phyloP scores from a whole-genome alignment of 1,140 invertebrate species.

The Drosophila rhopaloa region DNA sequence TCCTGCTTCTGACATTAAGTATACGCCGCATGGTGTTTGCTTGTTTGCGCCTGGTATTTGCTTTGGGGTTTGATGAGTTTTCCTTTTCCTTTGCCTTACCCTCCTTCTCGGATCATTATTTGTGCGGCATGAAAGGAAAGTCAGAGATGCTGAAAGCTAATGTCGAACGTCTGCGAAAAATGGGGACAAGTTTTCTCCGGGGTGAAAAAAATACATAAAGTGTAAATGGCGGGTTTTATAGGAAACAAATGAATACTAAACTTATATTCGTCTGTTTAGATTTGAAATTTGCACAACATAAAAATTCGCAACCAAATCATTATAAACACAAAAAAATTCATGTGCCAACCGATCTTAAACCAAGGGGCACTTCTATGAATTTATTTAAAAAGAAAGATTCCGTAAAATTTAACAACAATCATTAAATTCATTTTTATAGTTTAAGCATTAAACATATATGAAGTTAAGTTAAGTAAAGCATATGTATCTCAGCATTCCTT shows the following conservation, averaged over 20 bases:
- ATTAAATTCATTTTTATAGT: too few species aligned
- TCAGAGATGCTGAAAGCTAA: constrained; percentile 28
- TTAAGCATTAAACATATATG: too few species aligned
- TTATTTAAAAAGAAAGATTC: too few species aligned
- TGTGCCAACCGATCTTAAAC: background rate
- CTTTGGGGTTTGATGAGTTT: constrained; percentile 43
- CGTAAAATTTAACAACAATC: too few species aligned
- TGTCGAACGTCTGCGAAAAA: constrained; percentile 35
- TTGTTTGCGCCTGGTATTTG: constrained; percentile 60
- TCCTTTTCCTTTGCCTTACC: background rate
- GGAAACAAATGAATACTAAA: constrained; percentile 1
- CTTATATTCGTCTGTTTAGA: background rate
- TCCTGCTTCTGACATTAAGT: constrained; percentile 57
- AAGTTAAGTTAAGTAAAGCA: too few species aligned
- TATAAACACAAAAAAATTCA: background rate
- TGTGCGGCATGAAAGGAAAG: constrained; percentile 70
- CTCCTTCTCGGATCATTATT: constrained; percentile 52
- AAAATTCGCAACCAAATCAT: background rate
- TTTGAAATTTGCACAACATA: background rate
- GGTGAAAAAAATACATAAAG: constrained; percentile 9
- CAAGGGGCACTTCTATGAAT: too few species aligned
- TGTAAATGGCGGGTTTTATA: constrained; percentile 2
- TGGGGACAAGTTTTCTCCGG: constrained; percentile 17
- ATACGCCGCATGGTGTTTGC: constrained; percentile 58
- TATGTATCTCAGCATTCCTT: too few species aligned